A percentile compares a stretch with the other conserved stretches of the same genome.
phyloP scores from a whole-genome alignment of 2,888 invertebrate species.

The Apotomis turbidana region DNA sequence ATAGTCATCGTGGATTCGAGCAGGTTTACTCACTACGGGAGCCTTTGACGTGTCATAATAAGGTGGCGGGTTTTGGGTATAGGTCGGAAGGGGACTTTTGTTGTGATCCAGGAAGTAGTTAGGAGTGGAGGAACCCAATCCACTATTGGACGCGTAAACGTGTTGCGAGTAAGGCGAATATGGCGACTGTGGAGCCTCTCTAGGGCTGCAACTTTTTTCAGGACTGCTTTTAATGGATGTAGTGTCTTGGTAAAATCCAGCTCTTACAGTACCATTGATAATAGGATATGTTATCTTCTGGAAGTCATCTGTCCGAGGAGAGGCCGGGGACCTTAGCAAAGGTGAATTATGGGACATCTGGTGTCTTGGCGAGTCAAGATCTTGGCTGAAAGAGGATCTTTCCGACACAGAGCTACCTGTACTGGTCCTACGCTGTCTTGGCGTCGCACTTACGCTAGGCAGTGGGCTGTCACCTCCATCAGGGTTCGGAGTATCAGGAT shows the following conservation, averaged over 20 bases:
- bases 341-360: constrained; percentile 90
- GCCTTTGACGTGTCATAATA: constrained; percentile 86
- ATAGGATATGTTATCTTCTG: constrained; percentile 88
- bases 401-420: constrained; percentile 92
- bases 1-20: constrained; percentile 82
- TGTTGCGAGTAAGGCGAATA: constrained; percentile 78
- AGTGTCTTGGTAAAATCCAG: constrained; percentile 95
- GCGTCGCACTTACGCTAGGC: constrained; percentile 62
- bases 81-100: constrained; percentile 75
- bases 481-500: constrained; percentile 68
- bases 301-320: constrained; percentile 88
- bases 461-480: constrained; percentile 77
- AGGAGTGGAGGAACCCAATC: constrained; percentile 67
- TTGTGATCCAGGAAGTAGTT: constrained; percentile 76
- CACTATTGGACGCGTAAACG: constrained; percentile 73
- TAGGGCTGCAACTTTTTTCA: constrained; percentile 92
- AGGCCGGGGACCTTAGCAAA: constrained; percentile 89
- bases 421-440: constrained; percentile 88
- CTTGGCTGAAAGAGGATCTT: constrained; percentile 90
- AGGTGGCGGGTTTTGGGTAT: constrained; percentile 78
- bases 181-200: constrained; percentile 86
- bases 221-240: constrained; percentile 93
- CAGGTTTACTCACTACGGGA: constrained; percentile 71
- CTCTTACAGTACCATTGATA: constrained; percentile 92
- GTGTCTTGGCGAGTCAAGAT: constrained; percentile 89